phyloP scores from a whole-genome alignment of 2,113 vertebrate genomes.

The Guaruba guarouba region DNA sequence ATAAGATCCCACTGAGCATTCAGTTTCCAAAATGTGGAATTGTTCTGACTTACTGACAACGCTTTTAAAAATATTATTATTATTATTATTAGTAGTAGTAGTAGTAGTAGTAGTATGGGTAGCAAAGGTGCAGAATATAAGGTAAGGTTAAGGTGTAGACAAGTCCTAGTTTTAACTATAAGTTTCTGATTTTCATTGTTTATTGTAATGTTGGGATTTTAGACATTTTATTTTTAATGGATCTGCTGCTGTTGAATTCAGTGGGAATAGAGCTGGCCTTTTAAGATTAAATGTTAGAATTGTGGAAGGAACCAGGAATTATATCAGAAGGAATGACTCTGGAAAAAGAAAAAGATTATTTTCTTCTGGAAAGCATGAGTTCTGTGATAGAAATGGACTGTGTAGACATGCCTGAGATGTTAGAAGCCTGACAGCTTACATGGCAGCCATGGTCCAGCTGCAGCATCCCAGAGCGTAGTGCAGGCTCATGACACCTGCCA shows the following conservation, averaged over 20 bases:
- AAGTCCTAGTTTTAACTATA: background rate
- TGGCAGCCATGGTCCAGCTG: background rate
- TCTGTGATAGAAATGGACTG: background rate
- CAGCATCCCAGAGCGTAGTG: background rate
- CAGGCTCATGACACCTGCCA: background rate
- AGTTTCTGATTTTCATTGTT: background rate
- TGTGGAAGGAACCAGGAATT: background rate
- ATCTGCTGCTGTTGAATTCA: background rate
- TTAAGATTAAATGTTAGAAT: background rate
- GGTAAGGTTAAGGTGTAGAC: background rate
- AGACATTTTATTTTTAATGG: background rate
- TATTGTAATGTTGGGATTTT: background rate
- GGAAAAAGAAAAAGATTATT: background rate
- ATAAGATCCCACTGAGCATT: background rate
- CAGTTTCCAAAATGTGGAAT: background rate
- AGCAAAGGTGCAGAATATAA: background rate
- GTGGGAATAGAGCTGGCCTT: background rate
- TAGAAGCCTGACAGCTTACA: background rate
- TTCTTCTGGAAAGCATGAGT: background rate
- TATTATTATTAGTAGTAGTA: background rate
- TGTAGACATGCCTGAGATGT: background rate
- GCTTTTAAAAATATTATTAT: background rate
- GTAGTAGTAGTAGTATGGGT: background rate
- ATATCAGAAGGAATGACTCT: background rate
- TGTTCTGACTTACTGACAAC: background rate